phyloP scores from a whole-genome alignment of 2,113 vertebrate genomes.

The Hemiscyllium ocellatum region DNA sequence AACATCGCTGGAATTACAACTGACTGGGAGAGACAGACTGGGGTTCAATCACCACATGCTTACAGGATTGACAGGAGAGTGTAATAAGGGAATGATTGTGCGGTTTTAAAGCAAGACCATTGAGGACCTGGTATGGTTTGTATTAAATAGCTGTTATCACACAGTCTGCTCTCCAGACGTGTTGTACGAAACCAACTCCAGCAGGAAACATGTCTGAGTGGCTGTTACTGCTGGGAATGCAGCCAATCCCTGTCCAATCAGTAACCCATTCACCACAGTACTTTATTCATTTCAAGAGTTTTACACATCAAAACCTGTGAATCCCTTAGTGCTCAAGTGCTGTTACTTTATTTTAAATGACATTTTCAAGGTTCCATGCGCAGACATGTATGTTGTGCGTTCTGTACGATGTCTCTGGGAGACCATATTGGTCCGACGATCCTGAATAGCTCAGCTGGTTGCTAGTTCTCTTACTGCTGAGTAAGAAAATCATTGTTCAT shows the following conservation, averaged over 20 bases:
- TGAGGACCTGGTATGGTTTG: conserved; percentile 34
- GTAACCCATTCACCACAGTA: conserved; percentile 32
- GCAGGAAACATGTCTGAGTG: conserved; percentile 35
- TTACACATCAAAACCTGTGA: conserved; percentile 4
- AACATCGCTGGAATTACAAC: conserved; percentile 30
- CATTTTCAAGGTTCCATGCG: background rate
- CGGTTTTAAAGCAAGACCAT: conserved; percentile 31
- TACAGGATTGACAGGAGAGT: conserved; percentile 31
- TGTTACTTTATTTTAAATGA: background rate
- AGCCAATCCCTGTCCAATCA: conserved; percentile 31
- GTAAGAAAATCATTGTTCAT: background rate
- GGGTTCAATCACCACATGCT: conserved; percentile 17
- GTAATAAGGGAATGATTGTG: conserved; percentile 35
- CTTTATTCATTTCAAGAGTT: conserved; percentile 1
- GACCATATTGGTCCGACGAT: background rate
- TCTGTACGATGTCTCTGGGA: background rate
- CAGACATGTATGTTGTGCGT: background rate
- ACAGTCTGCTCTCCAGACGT: conserved; percentile 34
- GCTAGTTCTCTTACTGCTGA: background rate
- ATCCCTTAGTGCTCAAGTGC: background rate
- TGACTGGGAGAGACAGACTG: conserved; percentile 7
- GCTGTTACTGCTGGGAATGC: conserved; percentile 33
- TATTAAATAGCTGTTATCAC: conserved; percentile 35
- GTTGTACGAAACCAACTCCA: conserved; percentile 32
- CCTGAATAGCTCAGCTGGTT: background rate